phyloP scores from a whole-genome alignment of 2,888 invertebrate species.

The Diploptera punctata region DNA sequence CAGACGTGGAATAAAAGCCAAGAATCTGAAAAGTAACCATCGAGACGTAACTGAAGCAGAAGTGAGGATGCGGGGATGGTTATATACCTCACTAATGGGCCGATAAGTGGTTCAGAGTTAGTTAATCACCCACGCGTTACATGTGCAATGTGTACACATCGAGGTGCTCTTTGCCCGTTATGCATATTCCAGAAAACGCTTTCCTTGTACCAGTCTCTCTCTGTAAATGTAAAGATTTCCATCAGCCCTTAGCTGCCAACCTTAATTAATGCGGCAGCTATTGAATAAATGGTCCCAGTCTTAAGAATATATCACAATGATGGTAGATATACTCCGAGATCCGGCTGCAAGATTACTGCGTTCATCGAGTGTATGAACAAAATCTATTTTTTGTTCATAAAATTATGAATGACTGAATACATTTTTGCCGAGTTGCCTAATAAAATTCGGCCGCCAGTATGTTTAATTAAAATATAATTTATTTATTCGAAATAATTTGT shows the following conservation, averaged over 20 bases:
- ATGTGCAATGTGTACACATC: slow-evolving; percentile 18
- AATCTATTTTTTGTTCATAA: too few species aligned
- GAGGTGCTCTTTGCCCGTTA: not conserved
- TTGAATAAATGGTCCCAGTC: not conserved
- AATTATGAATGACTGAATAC: too few species aligned
- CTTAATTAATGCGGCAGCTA: not conserved
- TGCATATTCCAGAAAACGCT: slow-evolving; percentile 38
- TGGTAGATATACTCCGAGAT: too few species aligned
- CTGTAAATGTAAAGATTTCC: not conserved
- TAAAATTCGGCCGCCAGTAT: too few species aligned
- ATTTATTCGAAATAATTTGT: too few species aligned
- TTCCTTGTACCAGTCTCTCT: slow-evolving; percentile 34
- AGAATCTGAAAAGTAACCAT: not conserved
- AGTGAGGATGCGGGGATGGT: not conserved
- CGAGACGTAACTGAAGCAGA: not conserved
- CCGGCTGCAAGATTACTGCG: too few species aligned
- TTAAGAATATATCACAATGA: too few species aligned
- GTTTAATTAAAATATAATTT: too few species aligned
- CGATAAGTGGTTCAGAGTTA: not conserved
- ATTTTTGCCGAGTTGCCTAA: too few species aligned
- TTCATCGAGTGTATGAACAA: too few species aligned
- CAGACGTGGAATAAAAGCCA: not conserved
- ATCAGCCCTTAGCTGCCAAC: not conserved
- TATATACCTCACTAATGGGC: slow-evolving; percentile 3
- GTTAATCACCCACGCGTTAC: slow-evolving; percentile 16